A percentile compares a stretch with the other conserved stretches of the same genome.
phyloP scores from a whole-genome alignment of 1,140 invertebrate genomes.

The Drosophila mauritiana region DNA sequence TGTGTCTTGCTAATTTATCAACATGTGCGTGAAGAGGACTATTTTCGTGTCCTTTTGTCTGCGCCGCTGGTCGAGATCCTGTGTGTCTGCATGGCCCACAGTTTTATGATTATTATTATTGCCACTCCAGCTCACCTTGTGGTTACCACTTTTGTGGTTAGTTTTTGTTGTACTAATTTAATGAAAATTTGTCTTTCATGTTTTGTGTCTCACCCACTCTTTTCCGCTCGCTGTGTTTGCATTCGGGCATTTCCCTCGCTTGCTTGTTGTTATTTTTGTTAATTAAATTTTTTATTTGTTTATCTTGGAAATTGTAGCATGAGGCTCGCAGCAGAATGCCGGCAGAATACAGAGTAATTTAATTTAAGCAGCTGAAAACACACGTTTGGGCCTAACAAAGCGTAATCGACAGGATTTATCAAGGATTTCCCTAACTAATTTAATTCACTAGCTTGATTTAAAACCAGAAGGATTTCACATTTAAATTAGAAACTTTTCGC shows the following conservation, averaged over 20 bases:
- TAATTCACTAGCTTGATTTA: no score
- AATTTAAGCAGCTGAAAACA: constrained; percentile 18
- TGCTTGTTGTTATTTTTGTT: constrained; percentile 43
- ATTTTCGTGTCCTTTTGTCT: constrained; percentile 55
- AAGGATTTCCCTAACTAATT: neutral
- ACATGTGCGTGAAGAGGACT: constrained; percentile 46
- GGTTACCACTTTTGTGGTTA: constrained; percentile 51
- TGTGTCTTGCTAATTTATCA: constrained; percentile 60
- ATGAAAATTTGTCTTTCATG: constrained; percentile 66
- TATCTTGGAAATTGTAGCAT: constrained; percentile 38
- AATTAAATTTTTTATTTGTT: constrained; percentile 44
- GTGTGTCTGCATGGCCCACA: constrained; percentile 28
- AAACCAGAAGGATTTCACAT: neutral
- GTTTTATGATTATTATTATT: constrained; percentile 70
- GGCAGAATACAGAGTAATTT: constrained; percentile 5
- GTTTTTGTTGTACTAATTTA: constrained; percentile 67
- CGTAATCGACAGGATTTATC: neutral
- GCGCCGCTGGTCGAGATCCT: constrained; percentile 18
- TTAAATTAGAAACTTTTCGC: no score
- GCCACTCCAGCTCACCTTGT: constrained; percentile 32
- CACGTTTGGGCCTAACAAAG: constrained; percentile 3
- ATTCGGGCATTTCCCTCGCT: constrained; percentile 12
- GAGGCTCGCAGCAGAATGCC: neutral
- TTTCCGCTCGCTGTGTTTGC: constrained; percentile 3
- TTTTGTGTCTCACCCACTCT: constrained; percentile 6